Evolutionary conservation across 2,888 invertebrate species (phyloP).

Genomic region (Formica aserva): DNA sequence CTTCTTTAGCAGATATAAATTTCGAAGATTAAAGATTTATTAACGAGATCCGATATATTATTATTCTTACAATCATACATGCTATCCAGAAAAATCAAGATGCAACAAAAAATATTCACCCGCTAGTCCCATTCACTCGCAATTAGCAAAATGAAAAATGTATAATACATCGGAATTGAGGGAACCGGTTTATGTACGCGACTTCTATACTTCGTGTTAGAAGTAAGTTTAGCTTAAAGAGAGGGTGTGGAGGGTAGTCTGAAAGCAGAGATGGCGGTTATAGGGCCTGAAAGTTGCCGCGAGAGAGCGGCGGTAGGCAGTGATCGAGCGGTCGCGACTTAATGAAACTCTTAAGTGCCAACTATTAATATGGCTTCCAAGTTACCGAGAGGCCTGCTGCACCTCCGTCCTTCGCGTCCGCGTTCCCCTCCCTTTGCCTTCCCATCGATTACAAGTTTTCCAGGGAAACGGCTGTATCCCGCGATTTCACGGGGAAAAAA

Average conservation of each 20-base stretch:
- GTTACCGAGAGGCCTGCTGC: slow-evolving; percentile 71
- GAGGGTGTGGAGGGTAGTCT: slow-evolving; percentile 9
- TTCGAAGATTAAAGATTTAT: not conserved
- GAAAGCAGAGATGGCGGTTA: slow-evolving; percentile 56
- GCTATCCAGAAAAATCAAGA: not conserved
- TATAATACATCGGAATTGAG: slow-evolving; percentile 26
- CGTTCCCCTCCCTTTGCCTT: slow-evolving; percentile 6
- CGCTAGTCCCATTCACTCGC: not conserved
- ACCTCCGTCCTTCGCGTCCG: slow-evolving; percentile 39
- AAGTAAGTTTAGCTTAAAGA: slow-evolving; percentile 33
- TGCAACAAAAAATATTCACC: not conserved
- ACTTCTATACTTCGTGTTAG: slow-evolving; percentile 14
- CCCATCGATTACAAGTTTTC: slow-evolving; percentile 23
- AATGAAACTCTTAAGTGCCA: slow-evolving; percentile 85
- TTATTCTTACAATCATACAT: not conserved
- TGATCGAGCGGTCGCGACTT: slow-evolving; percentile 84
- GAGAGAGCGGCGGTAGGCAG: slow-evolving; percentile 76
- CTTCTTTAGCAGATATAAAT: not conserved
- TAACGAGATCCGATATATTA: not conserved
- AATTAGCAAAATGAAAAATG: slow-evolving; percentile 25
- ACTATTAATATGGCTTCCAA: slow-evolving; percentile 84
- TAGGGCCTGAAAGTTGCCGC: slow-evolving; percentile 71
- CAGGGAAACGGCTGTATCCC: slow-evolving; percentile 27
- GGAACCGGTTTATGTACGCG: slow-evolving; percentile 21
- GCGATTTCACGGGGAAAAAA: slow-evolving; percentile 33